These are phyloP conservation scores for Anarsia innoxiella DNA, from an alignment of 2,888 invertebrate species.

Conservation along the genomic window DNA sequence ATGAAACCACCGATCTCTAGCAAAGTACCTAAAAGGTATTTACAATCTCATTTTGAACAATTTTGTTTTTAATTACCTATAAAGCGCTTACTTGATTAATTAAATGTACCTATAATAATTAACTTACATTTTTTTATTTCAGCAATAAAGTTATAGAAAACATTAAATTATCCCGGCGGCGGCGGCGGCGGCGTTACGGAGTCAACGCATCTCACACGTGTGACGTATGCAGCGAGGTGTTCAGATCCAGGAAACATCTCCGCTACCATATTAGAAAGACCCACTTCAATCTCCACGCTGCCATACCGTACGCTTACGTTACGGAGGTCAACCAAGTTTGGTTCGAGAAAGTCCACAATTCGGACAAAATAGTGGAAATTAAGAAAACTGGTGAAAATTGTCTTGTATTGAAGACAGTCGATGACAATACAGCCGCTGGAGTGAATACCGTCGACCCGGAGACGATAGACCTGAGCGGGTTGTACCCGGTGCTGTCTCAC, in stretches of 20 bases:
- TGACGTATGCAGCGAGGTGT: constrained; percentile 29
- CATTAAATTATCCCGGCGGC: too few relatives aligned
- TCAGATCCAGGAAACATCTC: constrained; percentile 19
- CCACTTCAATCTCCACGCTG: constrained; percentile 39
- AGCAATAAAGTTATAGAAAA: constrained; percentile 6
- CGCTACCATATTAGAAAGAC: constrained; percentile 36
- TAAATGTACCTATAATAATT: too few relatives aligned
- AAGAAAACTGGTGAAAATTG: constrained; percentile 34
- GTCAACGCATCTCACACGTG: too few relatives aligned
- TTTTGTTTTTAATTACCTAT: too few relatives aligned
- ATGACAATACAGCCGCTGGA: too few relatives aligned
- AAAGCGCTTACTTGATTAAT: too few relatives aligned
- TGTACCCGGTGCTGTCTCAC: too few relatives aligned
- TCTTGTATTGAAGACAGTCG: constrained; percentile 31
- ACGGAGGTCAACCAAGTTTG: constrained; percentile 45
- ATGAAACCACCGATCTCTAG: constrained; percentile 13
- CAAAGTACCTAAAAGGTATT: constrained; percentile 1
- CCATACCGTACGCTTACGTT: constrained; percentile 24
- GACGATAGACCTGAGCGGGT: too few relatives aligned
- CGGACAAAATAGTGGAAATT: constrained; percentile 36
- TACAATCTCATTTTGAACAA: too few relatives aligned
- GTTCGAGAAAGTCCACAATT: constrained; percentile 44
- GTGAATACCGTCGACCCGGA: too few relatives aligned
- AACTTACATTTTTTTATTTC: too few relatives aligned
- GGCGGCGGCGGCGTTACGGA: too few relatives aligned